A percentile compares a stretch with the other conserved stretches of the same genome.
phyloP scores from a whole-genome alignment of 2,888 invertebrate genomes.

The Chrysolina americana region DNA sequence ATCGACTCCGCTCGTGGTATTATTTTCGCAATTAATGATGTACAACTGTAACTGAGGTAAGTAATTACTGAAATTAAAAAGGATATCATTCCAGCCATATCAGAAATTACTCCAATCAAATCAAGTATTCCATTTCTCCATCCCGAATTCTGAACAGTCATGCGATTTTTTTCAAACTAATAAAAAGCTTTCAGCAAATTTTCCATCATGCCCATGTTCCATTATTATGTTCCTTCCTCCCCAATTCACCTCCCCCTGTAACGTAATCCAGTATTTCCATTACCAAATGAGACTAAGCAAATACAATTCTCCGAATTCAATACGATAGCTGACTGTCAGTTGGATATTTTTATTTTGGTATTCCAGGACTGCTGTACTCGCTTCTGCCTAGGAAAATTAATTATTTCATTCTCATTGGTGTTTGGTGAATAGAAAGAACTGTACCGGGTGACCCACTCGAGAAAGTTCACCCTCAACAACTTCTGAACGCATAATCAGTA shows the following conservation, averaged over 20 bases:
- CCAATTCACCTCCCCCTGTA: constrained; percentile 6
- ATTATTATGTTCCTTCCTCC: constrained; percentile 26
- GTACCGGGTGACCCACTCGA: too few relatives aligned
- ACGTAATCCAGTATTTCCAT: constrained; percentile 39
- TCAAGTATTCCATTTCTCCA: background rate
- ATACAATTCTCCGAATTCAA: constrained; percentile 43
- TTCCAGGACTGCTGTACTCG: too few relatives aligned
- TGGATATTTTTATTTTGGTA: constrained; percentile 4
- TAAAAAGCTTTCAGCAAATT: constrained; percentile 45
- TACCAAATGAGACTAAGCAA: constrained; percentile 46
- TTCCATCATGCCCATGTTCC: constrained; percentile 28
- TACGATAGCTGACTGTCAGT: constrained; percentile 16
- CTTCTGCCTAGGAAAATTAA: too few relatives aligned
- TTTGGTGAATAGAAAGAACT: too few relatives aligned
- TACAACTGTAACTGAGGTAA: too few relatives aligned
- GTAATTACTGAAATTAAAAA: too few relatives aligned
- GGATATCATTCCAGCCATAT: background rate
- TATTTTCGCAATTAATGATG: too few relatives aligned
- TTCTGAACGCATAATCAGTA: too few relatives aligned
- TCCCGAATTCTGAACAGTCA: constrained; percentile 7
- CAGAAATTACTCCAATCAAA: background rate
- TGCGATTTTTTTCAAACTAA: constrained; percentile 40
- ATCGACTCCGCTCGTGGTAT: too few relatives aligned
- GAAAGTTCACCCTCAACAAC: too few relatives aligned
- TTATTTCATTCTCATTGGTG: too few relatives aligned